Evolutionary conservation across 2,797 vertebrate species (phyloP).

Genomic region (Myotis daubentonii): DNA sequence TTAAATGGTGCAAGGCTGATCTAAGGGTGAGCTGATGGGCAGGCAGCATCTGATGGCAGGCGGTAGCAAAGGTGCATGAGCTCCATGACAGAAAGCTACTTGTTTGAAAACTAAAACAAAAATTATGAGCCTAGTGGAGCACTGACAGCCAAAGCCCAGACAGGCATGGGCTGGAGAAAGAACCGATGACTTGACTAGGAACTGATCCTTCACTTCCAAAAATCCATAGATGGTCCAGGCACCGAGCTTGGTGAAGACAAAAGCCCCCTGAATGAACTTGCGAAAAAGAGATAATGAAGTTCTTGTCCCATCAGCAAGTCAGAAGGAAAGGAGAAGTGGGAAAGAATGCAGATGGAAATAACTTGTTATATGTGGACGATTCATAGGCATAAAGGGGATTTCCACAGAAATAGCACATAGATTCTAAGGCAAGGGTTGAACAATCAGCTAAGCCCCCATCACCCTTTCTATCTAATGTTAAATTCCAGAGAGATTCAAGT

Average conservation of each 20-base stretch:
- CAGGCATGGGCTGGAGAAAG: background rate
- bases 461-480: background rate
- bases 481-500: constrained; percentile 35
- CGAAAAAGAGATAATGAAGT: constrained; percentile 1
- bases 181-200: background rate
- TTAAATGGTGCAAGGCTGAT: background rate
- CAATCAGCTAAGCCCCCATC: constrained; percentile 19
- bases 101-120: background rate
- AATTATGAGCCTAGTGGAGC: background rate
- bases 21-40: background rate
- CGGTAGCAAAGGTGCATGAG: background rate
- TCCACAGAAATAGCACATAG: constrained; percentile 47
- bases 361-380: background rate
- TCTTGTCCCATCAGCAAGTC: constrained; percentile 4
- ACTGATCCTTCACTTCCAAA: background rate
- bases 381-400: constrained; percentile 64
- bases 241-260: background rate
- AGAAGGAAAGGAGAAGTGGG: background rate
- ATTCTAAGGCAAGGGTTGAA: constrained; percentile 23
- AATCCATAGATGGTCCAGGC: background rate
- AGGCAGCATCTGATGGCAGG: background rate
- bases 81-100: background rate
- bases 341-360: constrained; percentile 32
- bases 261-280: background rate
- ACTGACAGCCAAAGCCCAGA: background rate